Base-by-base conservation (phyloP, 2,113 vertebrate genomes). In the Oceanodroma tethys region DNA sequence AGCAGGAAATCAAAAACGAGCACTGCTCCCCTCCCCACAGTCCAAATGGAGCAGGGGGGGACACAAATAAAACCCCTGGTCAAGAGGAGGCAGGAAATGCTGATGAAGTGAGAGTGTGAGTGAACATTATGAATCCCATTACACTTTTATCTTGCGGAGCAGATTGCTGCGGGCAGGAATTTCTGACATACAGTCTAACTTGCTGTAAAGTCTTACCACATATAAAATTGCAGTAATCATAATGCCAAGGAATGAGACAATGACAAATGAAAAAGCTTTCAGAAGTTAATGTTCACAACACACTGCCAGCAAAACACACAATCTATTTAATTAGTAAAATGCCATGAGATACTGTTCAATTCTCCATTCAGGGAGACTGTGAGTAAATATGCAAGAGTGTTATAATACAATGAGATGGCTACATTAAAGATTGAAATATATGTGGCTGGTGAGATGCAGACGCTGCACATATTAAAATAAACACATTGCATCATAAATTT, bases 261-360 rank as follows among this genome's bases (percentile, higher is more conserved):
- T 97, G 97, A 97, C 85, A 95, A 97, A 97, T 97, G 97, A 94
- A 97, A 97, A 97, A 94, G 95, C 95, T 94, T 96, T 95, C 93
- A 91, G 91, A 94, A 95, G 93, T 95, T 95, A 95, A 95, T 90
- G 93, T 89, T 96, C 91, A 90, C 93, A 90, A 75, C 95, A 81
- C 93, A 95, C 94, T 92, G 95, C 94, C 95, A 97, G 93, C 89
- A 97, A 96, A 97, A 96, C 81, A 96, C 88, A 96, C 87, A 53
- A 93, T 96, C 96, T 94, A 97, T 96, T 96, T 96, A 97, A 97
- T 97, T 97, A 97, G 95, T 93, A 90, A 96, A 96, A 96, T 87
- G 94, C 93, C 85, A 94, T 10, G 76, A 97, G 96, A 95, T 95
- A 81, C 82, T 74, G 76, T 80, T 95, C 88, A 86, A 67, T 87